Evolutionary conservation across 1,140 invertebrate species (phyloP).

Genomic region (Papilio polytes): DNA sequence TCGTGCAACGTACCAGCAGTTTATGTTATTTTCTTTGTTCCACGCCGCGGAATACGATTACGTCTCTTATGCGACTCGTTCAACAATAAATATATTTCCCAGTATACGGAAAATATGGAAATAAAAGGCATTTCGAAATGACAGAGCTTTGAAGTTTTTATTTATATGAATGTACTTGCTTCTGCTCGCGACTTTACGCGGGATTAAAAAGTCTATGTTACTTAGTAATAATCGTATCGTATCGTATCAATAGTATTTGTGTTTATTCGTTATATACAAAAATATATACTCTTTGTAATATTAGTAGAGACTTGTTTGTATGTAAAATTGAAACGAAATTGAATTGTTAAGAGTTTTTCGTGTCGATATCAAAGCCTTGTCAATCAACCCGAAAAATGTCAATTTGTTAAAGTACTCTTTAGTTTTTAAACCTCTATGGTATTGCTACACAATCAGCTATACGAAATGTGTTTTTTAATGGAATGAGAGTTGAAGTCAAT

Average conservation of each 20-base stretch:
- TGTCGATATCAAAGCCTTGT: too few species aligned
- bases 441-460: background rate
- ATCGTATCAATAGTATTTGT: too few species aligned
- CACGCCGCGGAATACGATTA: slow-evolving; percentile 13
- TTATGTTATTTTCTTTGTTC: slow-evolving; percentile 22
- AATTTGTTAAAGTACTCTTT: background rate
- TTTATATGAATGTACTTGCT: background rate
- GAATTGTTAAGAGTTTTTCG: background rate
- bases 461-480: background rate
- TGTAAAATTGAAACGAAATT: background rate
- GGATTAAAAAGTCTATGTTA: background rate
- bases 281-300: too few species aligned
- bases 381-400: too few species aligned
- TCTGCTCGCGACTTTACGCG: too few species aligned
- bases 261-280: too few species aligned
- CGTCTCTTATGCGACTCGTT: background rate
- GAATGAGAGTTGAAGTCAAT: background rate
- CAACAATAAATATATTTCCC: slow-evolving; percentile 2
- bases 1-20: background rate
- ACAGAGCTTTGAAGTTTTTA: slow-evolving; percentile 11
- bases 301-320: background rate
- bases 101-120: background rate
- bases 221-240: too few species aligned
- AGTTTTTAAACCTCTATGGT: background rate
- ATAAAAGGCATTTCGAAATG: background rate